These are phyloP conservation scores for Solen grandis DNA, from an alignment of 1,140 invertebrate species.

Conservation along the genomic window DNA sequence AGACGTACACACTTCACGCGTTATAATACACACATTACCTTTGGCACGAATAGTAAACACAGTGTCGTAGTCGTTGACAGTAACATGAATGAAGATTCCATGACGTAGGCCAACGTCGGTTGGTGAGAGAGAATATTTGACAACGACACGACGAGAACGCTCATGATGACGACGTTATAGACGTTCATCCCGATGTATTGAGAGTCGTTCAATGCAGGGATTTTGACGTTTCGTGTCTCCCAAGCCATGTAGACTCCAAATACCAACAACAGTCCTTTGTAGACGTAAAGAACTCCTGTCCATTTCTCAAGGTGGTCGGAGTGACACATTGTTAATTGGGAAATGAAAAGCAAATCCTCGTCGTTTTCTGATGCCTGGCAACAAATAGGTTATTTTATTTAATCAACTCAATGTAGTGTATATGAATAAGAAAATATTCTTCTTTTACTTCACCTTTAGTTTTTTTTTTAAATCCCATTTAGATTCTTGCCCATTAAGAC, in stretches of 20 bases:
- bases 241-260: constrained; percentile 85
- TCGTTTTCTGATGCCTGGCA: constrained; percentile 72
- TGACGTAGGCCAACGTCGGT: constrained; percentile 91
- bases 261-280: constrained; percentile 92
- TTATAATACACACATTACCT: too few species aligned
- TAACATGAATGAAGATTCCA: constrained; percentile 90
- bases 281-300: constrained; percentile 92
- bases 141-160: constrained; percentile 90
- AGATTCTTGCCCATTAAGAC: not conserved
- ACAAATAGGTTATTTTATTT: not conserved
- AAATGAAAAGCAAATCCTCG: constrained; percentile 88
- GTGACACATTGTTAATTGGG: constrained; percentile 93
- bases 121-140: constrained; percentile 92
- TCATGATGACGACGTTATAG: constrained; percentile 94
- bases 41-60: constrained; percentile 93
- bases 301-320: constrained; percentile 93
- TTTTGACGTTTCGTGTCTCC: constrained; percentile 78
- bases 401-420: not conserved
- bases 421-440: not conserved
- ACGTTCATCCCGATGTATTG: constrained; percentile 86
- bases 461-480: not conserved
- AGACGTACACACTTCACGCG: too few species aligned
- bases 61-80: constrained; percentile 92
- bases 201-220: constrained; percentile 79
- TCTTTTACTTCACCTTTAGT: not conserved